Evolutionary conservation across 92 coral and sea anemone genomes (phyloP), one percentile per base, ranked within the genome.

Genomic region (Palythoa grandiflora): DNA sequence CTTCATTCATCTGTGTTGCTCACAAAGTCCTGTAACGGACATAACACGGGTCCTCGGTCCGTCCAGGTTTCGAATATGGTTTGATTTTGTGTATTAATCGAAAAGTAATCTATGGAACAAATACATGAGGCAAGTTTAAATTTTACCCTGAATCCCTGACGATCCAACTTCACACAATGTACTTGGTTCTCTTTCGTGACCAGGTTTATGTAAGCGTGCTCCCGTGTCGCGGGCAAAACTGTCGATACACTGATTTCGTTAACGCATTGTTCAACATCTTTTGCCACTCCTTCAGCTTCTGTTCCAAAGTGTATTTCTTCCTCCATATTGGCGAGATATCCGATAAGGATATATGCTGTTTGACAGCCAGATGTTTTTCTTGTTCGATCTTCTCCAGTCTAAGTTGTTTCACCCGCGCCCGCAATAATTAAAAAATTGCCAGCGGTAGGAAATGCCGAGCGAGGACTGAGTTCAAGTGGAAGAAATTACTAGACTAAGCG

Each of bases 251-350:
- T 68, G 10, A 97, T 97, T 71, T 87, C 80, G 38, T 92, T 81
- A 3, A 97, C 97, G 16, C 94, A 89, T n/a, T 95, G 92, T 44
- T 94, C 87, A 5, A 95, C 91, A 85, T 97, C 99, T 28, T 81
- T 87, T 40, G 93, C 92, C 48, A 93, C 94, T 15, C 89, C 92
- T 80, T 89, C 90, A 19, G 99, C 99, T 89, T 97, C 99, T 55
- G 73, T 86, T 77, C 94, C 93, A 71, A 97, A 97, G 93, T 97
- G 98, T 59, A 97, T 95, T 89, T 95, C 99, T 91, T 95, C 97
- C 65, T 91, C 96, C 86, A 81, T 81, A 19, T 65, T 28, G 36
- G 20, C 16, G 4, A 12, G 38, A 36, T 9, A 51, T 12, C n/a
- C 35, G 81, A n/a, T 17, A 52, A 12, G 10, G 14, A 20, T 28